Percentiles rank a stretch among this genome's conserved stretches.
These are phyloP conservation scores for Hydrozoanthus gracilis DNA, from an alignment of 92 coral and sea anemone genomes.

Conservation along the genomic window DNA sequence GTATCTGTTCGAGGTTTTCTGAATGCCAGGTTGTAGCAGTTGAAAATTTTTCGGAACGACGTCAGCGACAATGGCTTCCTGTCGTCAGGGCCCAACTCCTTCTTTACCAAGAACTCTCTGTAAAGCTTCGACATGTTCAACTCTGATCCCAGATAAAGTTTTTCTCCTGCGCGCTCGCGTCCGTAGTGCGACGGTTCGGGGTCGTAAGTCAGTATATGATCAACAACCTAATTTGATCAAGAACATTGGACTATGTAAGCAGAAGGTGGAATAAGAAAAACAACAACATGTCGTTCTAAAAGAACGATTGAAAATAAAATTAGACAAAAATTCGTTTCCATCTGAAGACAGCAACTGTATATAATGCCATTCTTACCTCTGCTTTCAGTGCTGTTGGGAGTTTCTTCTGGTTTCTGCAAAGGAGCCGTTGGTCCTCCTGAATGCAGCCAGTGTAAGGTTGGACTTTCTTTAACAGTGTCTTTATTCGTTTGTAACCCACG, in stretches of 20 bases:
- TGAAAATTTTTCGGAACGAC: slow-evolving; percentile 45
- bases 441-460: slow-evolving; percentile 47
- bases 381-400: slow-evolving; percentile 43
- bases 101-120: slow-evolving; percentile 38
- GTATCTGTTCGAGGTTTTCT: slow-evolving; percentile 44
- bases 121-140: slow-evolving; percentile 45
- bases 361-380: slow-evolving; percentile 35
- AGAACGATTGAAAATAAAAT: slow-evolving; percentile 27
- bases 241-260: slow-evolving; percentile 3
- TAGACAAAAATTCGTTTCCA: slow-evolving; percentile 29
- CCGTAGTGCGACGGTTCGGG: slow-evolving; percentile 45
- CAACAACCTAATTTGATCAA: slow-evolving; percentile 28
- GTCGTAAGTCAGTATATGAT: slow-evolving; percentile 11
- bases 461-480: slow-evolving; percentile 49
- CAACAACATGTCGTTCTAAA: slow-evolving; percentile 23
- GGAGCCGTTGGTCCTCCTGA: slow-evolving; percentile 52
- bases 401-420: slow-evolving; percentile 40
- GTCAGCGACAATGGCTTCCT: neutral
- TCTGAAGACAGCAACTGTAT: neutral
- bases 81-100: slow-evolving; percentile 22
- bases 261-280: slow-evolving; percentile 20
- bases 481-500: slow-evolving; percentile 49
- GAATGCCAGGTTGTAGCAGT: slow-evolving; percentile 36
- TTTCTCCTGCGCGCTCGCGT: slow-evolving; percentile 38
- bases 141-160: slow-evolving; percentile 35